These are phyloP conservation scores for Cordilura impudica DNA, from an alignment of 2,888 invertebrate genomes.

Conservation along the genomic window DNA sequence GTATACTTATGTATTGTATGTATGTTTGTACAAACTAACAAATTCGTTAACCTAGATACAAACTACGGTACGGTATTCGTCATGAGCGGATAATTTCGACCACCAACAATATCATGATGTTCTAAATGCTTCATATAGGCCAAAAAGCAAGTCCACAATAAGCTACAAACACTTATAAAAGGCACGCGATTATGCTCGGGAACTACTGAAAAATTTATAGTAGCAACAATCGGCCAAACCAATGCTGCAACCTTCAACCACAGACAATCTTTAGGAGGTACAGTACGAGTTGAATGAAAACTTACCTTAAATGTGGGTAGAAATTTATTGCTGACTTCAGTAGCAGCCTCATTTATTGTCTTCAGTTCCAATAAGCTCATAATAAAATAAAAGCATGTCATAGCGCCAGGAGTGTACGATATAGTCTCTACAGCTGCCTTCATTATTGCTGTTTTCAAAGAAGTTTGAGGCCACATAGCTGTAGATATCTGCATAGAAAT, in stretches of 20 bases:
- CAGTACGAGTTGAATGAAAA: too few relatives aligned
- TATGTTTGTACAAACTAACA: too few relatives aligned
- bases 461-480: constrained; percentile 86
- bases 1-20: too few relatives aligned
- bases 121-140: constrained; percentile 87
- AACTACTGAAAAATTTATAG: constrained; percentile 85
- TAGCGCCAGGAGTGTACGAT: constrained; percentile 86
- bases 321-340: constrained; percentile 86
- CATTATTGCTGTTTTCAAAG: constrained; percentile 83
- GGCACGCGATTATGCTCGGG: constrained; percentile 86
- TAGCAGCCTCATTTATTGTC: constrained; percentile 80
- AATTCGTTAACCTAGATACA: too few relatives aligned
- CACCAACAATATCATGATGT: constrained; percentile 74
- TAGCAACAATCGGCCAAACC: constrained; percentile 86
- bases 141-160: constrained; percentile 87
- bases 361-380: constrained; percentile 87
- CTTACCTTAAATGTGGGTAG: constrained; percentile 83
- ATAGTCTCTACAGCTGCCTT: constrained; percentile 88
- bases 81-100: constrained; percentile 33
- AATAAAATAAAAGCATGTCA: constrained; percentile 87
- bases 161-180: constrained; percentile 85
- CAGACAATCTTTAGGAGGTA: background rate
- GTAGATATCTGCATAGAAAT: constrained; percentile 40
- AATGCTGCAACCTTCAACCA: constrained; percentile 81
- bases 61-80: constrained; percentile 4